Evolutionary conservation across 2,888 invertebrate species (phyloP).

Genomic region (Drosophila stalkeri): DNA sequence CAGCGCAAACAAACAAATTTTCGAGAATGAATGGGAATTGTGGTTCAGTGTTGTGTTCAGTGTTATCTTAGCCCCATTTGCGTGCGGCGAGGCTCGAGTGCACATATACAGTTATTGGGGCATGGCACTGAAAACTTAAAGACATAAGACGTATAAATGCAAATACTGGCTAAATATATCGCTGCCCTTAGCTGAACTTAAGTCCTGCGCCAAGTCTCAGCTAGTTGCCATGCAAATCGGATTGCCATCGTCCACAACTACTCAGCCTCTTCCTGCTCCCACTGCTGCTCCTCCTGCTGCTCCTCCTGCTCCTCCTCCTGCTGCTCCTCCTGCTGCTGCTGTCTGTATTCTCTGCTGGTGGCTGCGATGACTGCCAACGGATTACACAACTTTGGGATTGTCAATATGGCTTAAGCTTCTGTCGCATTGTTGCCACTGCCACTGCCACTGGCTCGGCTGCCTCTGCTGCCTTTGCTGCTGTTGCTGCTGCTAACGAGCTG

Average conservation of each 20-base stretch:
- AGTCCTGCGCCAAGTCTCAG: constrained; percentile 35
- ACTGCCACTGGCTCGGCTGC: constrained; percentile 22
- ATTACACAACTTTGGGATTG: constrained; percentile 61
- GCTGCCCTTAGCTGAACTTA: constrained; percentile 46
- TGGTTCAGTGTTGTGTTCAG: neutral
- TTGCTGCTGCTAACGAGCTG: constrained; percentile 60
- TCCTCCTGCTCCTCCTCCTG: neutral
- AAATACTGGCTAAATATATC: constrained; percentile 74
- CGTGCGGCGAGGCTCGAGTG: constrained; percentile 28
- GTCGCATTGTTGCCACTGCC: constrained; percentile 49
- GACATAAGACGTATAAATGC: constrained; percentile 73
- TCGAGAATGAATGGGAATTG: constrained; percentile 33
- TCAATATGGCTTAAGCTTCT: constrained; percentile 64
- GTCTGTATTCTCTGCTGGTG: constrained; percentile 7
- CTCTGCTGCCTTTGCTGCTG: too few species aligned
- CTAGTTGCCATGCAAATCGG: constrained; percentile 58
- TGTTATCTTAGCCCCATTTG: constrained; percentile 48
- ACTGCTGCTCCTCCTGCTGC: too few species aligned
- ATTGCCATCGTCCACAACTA: constrained; percentile 27
- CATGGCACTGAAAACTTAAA: constrained; percentile 50
- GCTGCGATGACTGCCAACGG: constrained; percentile 27
- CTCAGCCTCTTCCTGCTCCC: neutral
- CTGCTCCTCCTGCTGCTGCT: neutral
- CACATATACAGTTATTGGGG: constrained; percentile 44
- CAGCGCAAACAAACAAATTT: constrained; percentile 54